Base-by-base conservation (phyloP, 1,140 invertebrate species). In the Drosophila erecta region DNA sequence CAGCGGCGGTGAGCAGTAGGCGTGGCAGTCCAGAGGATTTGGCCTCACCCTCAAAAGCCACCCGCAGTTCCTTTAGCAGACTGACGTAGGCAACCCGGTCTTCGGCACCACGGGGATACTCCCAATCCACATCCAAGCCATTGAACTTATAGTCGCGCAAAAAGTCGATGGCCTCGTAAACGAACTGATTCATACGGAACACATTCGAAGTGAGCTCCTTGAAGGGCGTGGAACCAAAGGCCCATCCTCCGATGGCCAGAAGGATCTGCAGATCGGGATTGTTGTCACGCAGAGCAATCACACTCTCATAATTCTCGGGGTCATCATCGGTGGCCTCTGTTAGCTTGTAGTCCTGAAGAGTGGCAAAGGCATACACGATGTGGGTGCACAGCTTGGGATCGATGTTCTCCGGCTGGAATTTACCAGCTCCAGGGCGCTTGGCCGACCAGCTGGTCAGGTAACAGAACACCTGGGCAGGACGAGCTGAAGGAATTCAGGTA, bases 401-500 rank as follows among this genome's bases (percentile, higher is more conserved):
- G 11, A 99, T 95, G 90, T 98, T 96, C 70, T 97, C 96, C 0
- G 98, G 97, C 46, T 94, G 94, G 92, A 98, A 99, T 92, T 96
- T 96, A 7, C 97, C 97, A 22, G 95, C 94, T 43, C 96, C 96
- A 0, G 97, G 96, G 47, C 98, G 94, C 90, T 98, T 98, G 64
- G 96, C 95, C 0, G 98, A 97, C 98, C 98, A 99, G 76, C 96
- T 98, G 2, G 98, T 98, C 91, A 97, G 94, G 90, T 99, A 99
- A 92, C 98, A 99, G 75, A 99, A 95, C 1, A 98, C 95, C 93
- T 97, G 96, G 0, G 96, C 95, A 61, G 95, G 95, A 58, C 97
- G 95, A 69, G 95, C 96, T 97, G 89, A 4, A 22, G 11, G 1
- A 15, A 43, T 2, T 2, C 0, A 1, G 3, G 7, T 6, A n/a